phyloP scores from a whole-genome alignment of 2,888 invertebrate species.

The Aquatica leii region DNA sequence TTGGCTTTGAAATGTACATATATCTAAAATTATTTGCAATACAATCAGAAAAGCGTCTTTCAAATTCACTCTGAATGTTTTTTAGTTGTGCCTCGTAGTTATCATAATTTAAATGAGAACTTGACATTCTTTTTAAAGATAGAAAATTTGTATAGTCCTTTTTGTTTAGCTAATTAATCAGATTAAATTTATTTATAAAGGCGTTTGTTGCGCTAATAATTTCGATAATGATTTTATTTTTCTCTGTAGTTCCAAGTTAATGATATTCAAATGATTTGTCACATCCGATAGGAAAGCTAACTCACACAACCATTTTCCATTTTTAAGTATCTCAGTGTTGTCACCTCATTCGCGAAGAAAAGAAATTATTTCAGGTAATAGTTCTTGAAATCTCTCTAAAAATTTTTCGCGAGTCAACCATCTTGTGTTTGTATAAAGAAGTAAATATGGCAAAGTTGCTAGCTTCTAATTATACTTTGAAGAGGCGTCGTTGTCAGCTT shows the following conservation, averaged over 20 bases:
- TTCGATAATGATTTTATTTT: conserved; percentile 32
- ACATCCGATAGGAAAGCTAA: conserved; percentile 29
- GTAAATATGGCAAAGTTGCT: conserved; percentile 10
- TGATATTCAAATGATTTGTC: conserved; percentile 22
- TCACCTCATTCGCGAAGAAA: conserved; percentile 8
- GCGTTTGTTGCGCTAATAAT: conserved; percentile 22
- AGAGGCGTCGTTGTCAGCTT: conserved; percentile 26
- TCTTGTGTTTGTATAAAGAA: conserved; percentile 23
- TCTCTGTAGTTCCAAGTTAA: conserved; percentile 39
- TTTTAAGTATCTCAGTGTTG: too few species aligned
- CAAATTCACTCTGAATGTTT: too few species aligned
- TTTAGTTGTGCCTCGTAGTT: not conserved
- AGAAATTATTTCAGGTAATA: conserved; percentile 18
- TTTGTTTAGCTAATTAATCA: conserved; percentile 16
- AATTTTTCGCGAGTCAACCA: conserved; percentile 21
- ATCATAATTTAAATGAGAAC: not conserved
- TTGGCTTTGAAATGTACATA: too few species aligned
- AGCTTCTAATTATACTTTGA: conserved; percentile 19
- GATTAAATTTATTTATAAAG: conserved; percentile 15
- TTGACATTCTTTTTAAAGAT: conserved; percentile 14
- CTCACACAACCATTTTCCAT: conserved; percentile 22
- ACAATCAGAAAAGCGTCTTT: not conserved
- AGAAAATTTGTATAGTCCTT: conserved; percentile 22
- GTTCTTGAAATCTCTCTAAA: conserved; percentile 18
- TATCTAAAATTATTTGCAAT: too few species aligned